Conservation (phyloP, 2,888 invertebrate species). For the Achlya flavicornis region DNA sequence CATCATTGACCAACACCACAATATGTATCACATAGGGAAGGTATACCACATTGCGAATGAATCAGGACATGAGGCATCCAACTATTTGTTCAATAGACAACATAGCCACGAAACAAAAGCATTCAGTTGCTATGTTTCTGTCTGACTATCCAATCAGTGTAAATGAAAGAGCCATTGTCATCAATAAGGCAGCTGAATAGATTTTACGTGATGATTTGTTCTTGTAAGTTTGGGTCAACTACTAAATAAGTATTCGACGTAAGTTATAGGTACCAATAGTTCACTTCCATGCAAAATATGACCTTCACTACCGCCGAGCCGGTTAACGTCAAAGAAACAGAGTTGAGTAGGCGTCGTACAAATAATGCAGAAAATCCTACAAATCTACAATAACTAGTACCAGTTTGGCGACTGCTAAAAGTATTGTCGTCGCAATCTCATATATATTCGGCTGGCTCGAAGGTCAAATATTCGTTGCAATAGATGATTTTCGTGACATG, state of each 20-base stretch:
- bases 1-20: too few species aligned
- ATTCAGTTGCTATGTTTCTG: neutral
- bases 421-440: neutral
- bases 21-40: neutral
- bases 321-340: neutral
- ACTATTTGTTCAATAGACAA: neutral
- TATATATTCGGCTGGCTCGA: neutral
- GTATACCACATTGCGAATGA: neutral
- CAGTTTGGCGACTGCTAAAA: neutral
- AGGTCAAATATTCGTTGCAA: constrained; percentile 1
- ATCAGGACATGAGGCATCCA: neutral
- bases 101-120: neutral
- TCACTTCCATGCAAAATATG: neutral
- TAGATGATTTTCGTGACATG: constrained; percentile 5
- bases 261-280: neutral
- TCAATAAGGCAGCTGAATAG: constrained; percentile 7
- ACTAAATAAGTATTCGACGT: neutral
- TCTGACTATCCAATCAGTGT: neutral
- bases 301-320: neutral
- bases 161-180: constrained; percentile 2
- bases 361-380: neutral
- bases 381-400: neutral
- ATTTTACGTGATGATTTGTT: neutral
- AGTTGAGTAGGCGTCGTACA: neutral
- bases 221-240: neutral